Base-by-base conservation (phyloP, 2,888 invertebrate genomes). In the Leptinotarsa haldemani region DNA sequence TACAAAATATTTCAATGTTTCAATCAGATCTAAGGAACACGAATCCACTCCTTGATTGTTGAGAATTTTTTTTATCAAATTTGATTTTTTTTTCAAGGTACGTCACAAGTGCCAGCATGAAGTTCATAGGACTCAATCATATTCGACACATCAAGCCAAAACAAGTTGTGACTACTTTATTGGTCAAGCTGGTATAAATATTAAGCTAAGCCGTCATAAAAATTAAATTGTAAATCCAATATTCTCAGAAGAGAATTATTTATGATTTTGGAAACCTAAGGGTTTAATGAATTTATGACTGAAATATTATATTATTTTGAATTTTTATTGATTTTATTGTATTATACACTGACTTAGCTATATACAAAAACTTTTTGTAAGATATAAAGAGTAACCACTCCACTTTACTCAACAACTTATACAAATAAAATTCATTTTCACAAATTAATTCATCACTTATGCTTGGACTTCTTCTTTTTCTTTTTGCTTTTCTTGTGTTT, bases 381-480 rank as follows among this genome's bases (percentile, higher is more conserved):
- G 25, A 58, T 20, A 58, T 58, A 25, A 58, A 58, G 61, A 40
- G 65, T 61, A 56, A 22, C 52, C 16, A 68, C 68, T 20, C 13
- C 18, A 16, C 68, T 40, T 20, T 67, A 18, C 40, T 40, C 22
- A 66, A 50, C 52, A 66, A 50, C 48, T 48, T 30, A 40, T 15
- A 30, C 0, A 9, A 66, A 66, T 20, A 20, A 48, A 50, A 30
- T 22, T 53, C 18, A 47, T 22, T 61, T 61, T 69, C 58, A 58
- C 30, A 13, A 16, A 20, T 13, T 20, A 7, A 18, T 46, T 18
- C 46, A 16, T 69, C 50, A 90, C 85, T 89, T 90, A 80, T 90
- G 90, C 81, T 91, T 91, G 2, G 91, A 90, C 86, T 93, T 94
- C 86, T 93, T 94, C 88, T 92, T 93, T 85, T 94, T 94, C 84